phyloP scores from a whole-genome alignment of 1,140 invertebrate genomes.

The Aphelinus certus region DNA sequence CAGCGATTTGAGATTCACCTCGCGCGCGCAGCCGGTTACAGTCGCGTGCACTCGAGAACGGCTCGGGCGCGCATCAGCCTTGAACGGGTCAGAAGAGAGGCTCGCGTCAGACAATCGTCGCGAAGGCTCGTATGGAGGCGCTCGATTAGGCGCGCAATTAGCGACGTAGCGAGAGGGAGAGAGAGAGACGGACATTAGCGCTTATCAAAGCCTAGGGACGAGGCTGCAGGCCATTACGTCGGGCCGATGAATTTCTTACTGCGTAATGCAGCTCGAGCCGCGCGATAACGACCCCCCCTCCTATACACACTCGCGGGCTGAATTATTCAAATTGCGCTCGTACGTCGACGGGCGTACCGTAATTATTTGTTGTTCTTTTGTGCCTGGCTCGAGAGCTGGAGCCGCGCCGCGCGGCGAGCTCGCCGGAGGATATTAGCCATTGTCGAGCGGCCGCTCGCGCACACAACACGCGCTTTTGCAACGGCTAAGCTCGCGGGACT shows the following conservation, averaged over 20 bases:
- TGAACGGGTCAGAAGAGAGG: background rate
- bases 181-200: slow-evolving; percentile 9
- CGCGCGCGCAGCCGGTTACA: too few species aligned
- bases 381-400: too few species aligned
- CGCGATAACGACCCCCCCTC: background rate
- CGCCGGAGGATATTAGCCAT: too few species aligned
- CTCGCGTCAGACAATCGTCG: slow-evolving; percentile 21
- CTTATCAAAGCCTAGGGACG: slow-evolving; percentile 15
- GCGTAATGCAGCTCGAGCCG: too few species aligned
- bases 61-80: too few species aligned
- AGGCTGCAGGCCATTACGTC: background rate
- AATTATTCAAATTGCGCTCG: slow-evolving; percentile 23
- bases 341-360: background rate
- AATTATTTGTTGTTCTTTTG: slow-evolving; percentile 13
- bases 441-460: too few species aligned
- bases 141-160: slow-evolving; percentile 29
- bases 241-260: slow-evolving; percentile 1
- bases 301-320: background rate
- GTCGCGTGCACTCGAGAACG: too few species aligned
- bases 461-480: too few species aligned
- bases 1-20: too few species aligned
- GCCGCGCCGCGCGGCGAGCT: too few species aligned
- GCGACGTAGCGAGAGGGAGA: background rate
- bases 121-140: background rate
- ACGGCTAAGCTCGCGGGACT: too few species aligned